phyloP scores from a whole-genome alignment of 2,113 vertebrate genomes.

The Mormyrus iriodes region DNA sequence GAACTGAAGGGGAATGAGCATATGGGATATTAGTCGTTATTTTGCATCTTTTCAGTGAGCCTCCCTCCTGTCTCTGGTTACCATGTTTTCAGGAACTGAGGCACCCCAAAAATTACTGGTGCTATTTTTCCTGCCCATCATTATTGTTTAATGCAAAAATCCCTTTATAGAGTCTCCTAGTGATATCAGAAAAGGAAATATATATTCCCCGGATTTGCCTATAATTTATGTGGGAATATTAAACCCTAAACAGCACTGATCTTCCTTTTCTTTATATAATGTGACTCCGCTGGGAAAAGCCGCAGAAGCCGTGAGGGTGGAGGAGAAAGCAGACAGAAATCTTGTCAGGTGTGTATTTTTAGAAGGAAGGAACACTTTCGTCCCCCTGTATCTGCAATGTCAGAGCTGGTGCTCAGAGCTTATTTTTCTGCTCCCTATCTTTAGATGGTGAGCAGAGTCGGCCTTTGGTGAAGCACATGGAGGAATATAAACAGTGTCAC shows the following conservation, averaged over 20 bases:
- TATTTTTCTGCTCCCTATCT: background rate
- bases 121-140: background rate
- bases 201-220: slow-evolving; percentile 31
- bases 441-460: background rate
- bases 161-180: slow-evolving; percentile 5
- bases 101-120: background rate
- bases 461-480: background rate
- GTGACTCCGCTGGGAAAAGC: slow-evolving; percentile 36
- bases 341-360: slow-evolving; percentile 31
- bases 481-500: background rate
- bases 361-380: slow-evolving; percentile 18
- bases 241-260: slow-evolving; percentile 44
- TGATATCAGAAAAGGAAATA: slow-evolving; percentile 23
- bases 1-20: background rate
- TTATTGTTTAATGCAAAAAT: background rate
- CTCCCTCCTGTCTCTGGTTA: background rate
- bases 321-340: slow-evolving; percentile 30
- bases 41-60: background rate
- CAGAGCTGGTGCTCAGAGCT: slow-evolving; percentile 6
- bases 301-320: slow-evolving; percentile 27
- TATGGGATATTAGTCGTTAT: background rate
- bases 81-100: background rate
- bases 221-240: slow-evolving; percentile 47
- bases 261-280: slow-evolving; percentile 35
- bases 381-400: slow-evolving; percentile 25